Conservation (phyloP, 2,888 invertebrate genomes). For the Conchocele bisecta region DNA sequence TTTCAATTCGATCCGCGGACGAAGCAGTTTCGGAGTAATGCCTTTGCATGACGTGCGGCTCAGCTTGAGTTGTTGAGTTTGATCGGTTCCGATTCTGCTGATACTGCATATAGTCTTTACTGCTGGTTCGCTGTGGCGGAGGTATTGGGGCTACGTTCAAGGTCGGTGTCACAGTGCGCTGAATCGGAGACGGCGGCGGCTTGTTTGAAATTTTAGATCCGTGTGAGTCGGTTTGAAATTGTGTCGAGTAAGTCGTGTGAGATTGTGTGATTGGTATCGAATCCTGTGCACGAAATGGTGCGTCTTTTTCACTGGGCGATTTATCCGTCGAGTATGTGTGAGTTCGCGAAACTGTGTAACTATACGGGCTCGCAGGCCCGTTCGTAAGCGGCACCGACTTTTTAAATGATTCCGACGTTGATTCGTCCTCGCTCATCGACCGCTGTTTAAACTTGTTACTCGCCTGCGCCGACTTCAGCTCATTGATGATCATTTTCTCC, state of each 20-base stretch:
- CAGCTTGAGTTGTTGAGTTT: conserved; percentile 49
- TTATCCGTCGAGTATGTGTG: conserved; percentile 63
- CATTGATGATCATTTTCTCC: conserved; percentile 92
- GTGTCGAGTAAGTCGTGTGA: conserved; percentile 54
- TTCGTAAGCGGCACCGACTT: conserved; percentile 57
- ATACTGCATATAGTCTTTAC: conserved; percentile 73
- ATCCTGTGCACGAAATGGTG: conserved; percentile 49
- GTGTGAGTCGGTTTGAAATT: conserved; percentile 49
- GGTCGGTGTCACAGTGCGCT: conserved; percentile 60
- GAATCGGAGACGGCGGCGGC: conserved; percentile 70
- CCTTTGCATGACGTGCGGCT: conserved; percentile 44
- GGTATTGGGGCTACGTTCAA: conserved; percentile 50
- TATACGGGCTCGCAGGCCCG: conserved; percentile 66
- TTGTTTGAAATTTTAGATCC: conserved; percentile 62
- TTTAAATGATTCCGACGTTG: conserved; percentile 68
- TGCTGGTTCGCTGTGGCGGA: conserved; percentile 71
- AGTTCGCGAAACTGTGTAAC: conserved; percentile 62
- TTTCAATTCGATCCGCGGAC: conserved; percentile 49
- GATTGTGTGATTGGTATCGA: conserved; percentile 32
- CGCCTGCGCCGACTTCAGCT: conserved; percentile 82
- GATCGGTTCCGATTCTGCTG: conserved; percentile 56
- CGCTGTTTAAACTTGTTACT: conserved; percentile 85
- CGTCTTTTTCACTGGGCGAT: conserved; percentile 54
- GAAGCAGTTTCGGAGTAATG: conserved; percentile 57
- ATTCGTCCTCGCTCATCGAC: conserved; percentile 84